phyloP scores from a whole-genome alignment of 2,888 invertebrate genomes.

The Kuschelorhynchus macadamiae region DNA sequence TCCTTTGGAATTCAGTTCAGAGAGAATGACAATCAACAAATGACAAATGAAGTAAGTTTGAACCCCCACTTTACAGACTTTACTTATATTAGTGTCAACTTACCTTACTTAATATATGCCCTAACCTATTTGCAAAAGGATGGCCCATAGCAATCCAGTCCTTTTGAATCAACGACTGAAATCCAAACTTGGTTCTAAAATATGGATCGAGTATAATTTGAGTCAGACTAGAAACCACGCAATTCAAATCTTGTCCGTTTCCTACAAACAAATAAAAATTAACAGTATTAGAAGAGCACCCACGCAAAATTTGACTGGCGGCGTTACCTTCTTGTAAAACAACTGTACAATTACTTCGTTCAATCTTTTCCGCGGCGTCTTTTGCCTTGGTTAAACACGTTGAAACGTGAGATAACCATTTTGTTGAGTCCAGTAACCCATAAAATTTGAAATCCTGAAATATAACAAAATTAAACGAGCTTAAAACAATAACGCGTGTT shows the following conservation, averaged over 20 bases:
- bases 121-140: slow-evolving; percentile 76
- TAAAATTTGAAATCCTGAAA: slow-evolving; percentile 81
- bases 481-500: neutral
- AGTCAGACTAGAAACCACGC: slow-evolving; percentile 87
- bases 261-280: slow-evolving; percentile 70
- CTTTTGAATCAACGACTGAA: slow-evolving; percentile 92
- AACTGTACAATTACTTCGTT: slow-evolving; percentile 77
- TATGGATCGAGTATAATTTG: slow-evolving; percentile 90
- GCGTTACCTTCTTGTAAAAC: slow-evolving; percentile 88
- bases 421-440: slow-evolving; percentile 81
- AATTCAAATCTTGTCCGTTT: slow-evolving; percentile 90
- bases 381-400: slow-evolving; percentile 81
- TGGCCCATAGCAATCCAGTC: slow-evolving; percentile 96
- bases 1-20: too few relatives aligned
- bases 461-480: neutral
- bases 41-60: too few relatives aligned
- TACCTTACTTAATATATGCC: slow-evolving; percentile 75
- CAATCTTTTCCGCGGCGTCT: slow-evolving; percentile 79
- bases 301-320: too few relatives aligned
- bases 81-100: too few relatives aligned
- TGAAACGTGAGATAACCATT: slow-evolving; percentile 89
- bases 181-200: slow-evolving; percentile 86
- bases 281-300: too few relatives aligned
- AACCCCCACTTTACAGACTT: too few relatives aligned
- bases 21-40: too few relatives aligned